Percentiles rank a stretch among this genome's conserved stretches.
Conservation (phyloP, 2,888 invertebrate species). For the Synanthedon myopaeformis region DNA sequence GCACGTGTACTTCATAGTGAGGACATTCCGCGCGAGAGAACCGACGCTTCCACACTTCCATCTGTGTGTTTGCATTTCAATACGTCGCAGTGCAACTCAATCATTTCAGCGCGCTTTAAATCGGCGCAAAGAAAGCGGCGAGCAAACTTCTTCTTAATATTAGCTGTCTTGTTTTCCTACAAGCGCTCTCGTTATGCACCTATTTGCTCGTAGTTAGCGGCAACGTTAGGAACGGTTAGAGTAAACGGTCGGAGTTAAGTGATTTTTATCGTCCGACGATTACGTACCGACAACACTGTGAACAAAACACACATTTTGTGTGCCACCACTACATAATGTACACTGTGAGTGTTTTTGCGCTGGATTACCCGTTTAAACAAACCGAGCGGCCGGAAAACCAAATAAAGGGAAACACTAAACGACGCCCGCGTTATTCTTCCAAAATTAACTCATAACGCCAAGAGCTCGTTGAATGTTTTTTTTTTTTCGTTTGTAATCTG, state of each 20-base stretch:
- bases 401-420: slow-evolving; percentile 64
- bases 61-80: neutral
- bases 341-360: slow-evolving; percentile 46
- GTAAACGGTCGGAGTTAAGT: slow-evolving; percentile 32
- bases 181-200: neutral
- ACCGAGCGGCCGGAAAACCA: slow-evolving; percentile 55
- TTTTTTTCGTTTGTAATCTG: slow-evolving; percentile 63
- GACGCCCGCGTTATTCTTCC: slow-evolving; percentile 62
- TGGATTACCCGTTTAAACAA: slow-evolving; percentile 65
- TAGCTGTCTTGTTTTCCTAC: neutral
- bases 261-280: slow-evolving; percentile 60
- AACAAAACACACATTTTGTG: slow-evolving; percentile 45
- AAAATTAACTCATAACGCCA: slow-evolving; percentile 69
- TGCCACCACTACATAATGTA: slow-evolving; percentile 44
- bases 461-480: slow-evolving; percentile 49
- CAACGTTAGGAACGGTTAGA: slow-evolving; percentile 38
- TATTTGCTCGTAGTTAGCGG: slow-evolving; percentile 27
- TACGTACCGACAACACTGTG: slow-evolving; percentile 44
- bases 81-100: neutral
- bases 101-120: neutral
- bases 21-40: neutral
- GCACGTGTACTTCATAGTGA: slow-evolving; percentile 19
- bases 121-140: neutral
- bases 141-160: neutral
- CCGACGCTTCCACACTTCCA: neutral